Evolutionary conservation across 2,888 invertebrate genomes (phyloP), one percentile per base, ranked within the genome.

Genomic region (Caenorhabditis sulstoni): DNA sequence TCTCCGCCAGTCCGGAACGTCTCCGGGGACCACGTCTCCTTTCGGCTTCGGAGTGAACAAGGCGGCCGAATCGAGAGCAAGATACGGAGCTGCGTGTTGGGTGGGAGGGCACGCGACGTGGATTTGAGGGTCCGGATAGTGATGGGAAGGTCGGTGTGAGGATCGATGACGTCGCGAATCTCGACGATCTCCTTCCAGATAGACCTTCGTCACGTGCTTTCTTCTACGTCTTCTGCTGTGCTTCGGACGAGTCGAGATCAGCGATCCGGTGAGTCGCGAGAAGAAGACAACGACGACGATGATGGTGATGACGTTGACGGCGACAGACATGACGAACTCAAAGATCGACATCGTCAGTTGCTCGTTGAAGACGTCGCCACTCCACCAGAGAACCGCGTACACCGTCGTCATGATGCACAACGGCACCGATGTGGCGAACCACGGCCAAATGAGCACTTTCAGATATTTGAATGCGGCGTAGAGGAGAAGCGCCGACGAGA

Each of bases 341-440:
- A 87, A 86, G 1, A 89, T 84, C 12, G 87, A 87, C 83, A 88
- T 84, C 3, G 86, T 87, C 20, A 89, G 70, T 61, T 89, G 89
- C 52, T 87, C 89, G 57, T 86, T 88, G 82, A 89, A 89, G 37
- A 89, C 81, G 65, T 89, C 89, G 23, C 89, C 89, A 55, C 84
- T 83, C 89, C 89, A 89, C 89, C 89, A 89, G 4, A 89, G 57
- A 0, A 89, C 86, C 7, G 88, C 84, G 57, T 89, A 89, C 1
- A 86, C 86, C 1, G 88, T 89, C 9, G 83, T 83, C 78, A 88
- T 79, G 12, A 86, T 78, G 50, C 88, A 85, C 11, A 87, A 62
- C 11, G 86, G 85, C 1, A 80, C 71, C 4, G 81, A 81, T 0
- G 89, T 85, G 80, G 83, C 83, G 53, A 89, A 87, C 85, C 86